These are phyloP conservation scores for Synanthedon vespiformis DNA, from an alignment of 2,888 invertebrate genomes.

Conservation along the genomic window DNA sequence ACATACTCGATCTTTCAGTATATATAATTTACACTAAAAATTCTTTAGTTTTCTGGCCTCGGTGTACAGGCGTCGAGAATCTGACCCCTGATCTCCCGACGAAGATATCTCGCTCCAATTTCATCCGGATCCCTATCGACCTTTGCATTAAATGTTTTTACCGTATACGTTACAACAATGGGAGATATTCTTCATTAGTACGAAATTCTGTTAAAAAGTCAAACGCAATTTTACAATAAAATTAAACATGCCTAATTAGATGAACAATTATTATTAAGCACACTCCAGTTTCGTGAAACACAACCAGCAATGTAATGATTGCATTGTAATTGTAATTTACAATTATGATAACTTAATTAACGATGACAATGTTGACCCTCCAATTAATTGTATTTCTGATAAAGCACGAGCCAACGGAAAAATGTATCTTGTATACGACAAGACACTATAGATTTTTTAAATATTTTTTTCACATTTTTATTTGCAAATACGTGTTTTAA, in stretches of 20 bases:
- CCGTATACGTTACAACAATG: neutral
- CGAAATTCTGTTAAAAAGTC: too few species aligned
- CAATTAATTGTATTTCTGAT: neutral
- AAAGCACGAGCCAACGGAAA: neutral
- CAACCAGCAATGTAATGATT: neutral
- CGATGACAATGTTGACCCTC: neutral
- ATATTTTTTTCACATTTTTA: too few species aligned
- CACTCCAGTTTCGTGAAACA: neutral
- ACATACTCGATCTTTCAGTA: neutral
- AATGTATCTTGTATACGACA: neutral
- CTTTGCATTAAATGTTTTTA: constrained; percentile 8
- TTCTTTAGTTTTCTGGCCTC: neutral
- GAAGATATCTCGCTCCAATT: constrained; percentile 28
- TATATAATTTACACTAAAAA: neutral
- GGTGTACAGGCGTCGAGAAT: constrained; percentile 3
- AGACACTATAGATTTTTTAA: too few species aligned
- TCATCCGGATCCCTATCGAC: constrained; percentile 26
- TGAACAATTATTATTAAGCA: neutral
- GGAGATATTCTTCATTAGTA: too few species aligned
- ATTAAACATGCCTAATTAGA: too few species aligned
- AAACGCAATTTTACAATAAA: too few species aligned
- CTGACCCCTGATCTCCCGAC: constrained; percentile 12
- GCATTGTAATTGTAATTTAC: neutral
- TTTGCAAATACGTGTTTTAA: too few species aligned
- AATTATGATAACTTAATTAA: neutral